Evolutionary conservation across 2,888 invertebrate genomes (phyloP).

Genomic region (Frankliniella fusca): DNA sequence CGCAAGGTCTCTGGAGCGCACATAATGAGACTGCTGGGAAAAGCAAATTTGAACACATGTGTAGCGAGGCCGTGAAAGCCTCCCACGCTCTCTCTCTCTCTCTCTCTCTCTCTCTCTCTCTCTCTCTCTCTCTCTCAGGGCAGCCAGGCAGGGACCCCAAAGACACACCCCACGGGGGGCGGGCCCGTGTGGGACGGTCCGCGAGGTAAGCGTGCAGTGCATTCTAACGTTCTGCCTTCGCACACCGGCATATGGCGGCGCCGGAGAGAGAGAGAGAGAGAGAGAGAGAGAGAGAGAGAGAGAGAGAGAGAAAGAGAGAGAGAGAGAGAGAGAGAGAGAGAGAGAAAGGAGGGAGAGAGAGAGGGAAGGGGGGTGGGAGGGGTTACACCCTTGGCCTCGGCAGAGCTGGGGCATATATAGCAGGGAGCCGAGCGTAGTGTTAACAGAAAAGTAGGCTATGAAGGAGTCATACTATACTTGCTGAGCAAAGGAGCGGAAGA

Average conservation of each 20-base stretch:
- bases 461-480: too few relatives aligned
- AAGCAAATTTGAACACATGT: too few relatives aligned
- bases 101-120: constrained; percentile 24
- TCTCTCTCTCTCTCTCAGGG: constrained; percentile 15
- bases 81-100: not conserved
- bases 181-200: too few relatives aligned
- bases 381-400: not conserved
- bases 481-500: too few relatives aligned
- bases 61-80: not conserved
- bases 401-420: not conserved
- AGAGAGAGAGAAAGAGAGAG: not conserved
- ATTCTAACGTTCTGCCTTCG: not conserved
- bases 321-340: not conserved
- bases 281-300: not conserved
- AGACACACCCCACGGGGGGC: too few relatives aligned
- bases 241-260: not conserved
- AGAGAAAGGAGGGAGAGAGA: not conserved
- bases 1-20: not conserved
- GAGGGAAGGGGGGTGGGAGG: not conserved
- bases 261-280: not conserved
- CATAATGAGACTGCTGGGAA: too few relatives aligned
- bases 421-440: not conserved
- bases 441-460: not conserved
- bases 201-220: too few relatives aligned
- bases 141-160: too few relatives aligned